Evolutionary conservation across 2,113 vertebrate species (phyloP).

Genomic region (Eira barbara): DNA sequence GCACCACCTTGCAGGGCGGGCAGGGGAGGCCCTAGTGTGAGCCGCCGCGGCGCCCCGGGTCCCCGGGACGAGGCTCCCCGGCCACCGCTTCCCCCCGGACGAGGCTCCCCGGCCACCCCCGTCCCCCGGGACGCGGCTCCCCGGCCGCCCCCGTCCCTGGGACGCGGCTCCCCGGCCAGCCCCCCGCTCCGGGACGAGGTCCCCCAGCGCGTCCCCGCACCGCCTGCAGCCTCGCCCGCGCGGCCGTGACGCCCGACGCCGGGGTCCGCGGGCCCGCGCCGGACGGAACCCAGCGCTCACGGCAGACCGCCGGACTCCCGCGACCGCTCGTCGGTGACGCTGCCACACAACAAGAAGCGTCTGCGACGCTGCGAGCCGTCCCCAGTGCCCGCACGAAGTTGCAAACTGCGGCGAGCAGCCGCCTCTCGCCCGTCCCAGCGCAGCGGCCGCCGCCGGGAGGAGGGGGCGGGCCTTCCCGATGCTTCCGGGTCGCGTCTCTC

Average conservation of each 20-base stretch:
- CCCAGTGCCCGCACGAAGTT: neutral
- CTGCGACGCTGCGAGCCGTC: neutral
- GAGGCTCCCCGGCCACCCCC: too few species aligned
- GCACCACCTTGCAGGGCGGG: neutral
- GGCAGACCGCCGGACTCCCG: neutral
- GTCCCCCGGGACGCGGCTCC: too few species aligned
- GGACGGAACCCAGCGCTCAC: neutral
- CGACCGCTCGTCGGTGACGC: neutral
- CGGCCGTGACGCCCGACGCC: neutral
- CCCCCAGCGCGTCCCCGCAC: neutral
- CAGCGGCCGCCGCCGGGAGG: accelerated
- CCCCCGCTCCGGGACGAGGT: too few species aligned
- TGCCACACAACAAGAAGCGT: neutral
- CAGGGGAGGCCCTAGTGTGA: neutral
- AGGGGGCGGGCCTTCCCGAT: accelerated
- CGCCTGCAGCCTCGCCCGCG: neutral
- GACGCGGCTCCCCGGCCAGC: too few species aligned
- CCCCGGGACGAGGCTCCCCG: too few species aligned
- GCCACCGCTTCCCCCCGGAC: too few species aligned
- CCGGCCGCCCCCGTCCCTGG: too few species aligned
- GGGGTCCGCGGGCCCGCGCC: too few species aligned
- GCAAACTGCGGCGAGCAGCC: neutral
- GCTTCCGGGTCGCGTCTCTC: neutral
- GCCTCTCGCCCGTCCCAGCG: accelerated
- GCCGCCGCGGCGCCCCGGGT: neutral